Conservation (phyloP, 2,797 vertebrate genomes). For the Otus scops region DNA sequence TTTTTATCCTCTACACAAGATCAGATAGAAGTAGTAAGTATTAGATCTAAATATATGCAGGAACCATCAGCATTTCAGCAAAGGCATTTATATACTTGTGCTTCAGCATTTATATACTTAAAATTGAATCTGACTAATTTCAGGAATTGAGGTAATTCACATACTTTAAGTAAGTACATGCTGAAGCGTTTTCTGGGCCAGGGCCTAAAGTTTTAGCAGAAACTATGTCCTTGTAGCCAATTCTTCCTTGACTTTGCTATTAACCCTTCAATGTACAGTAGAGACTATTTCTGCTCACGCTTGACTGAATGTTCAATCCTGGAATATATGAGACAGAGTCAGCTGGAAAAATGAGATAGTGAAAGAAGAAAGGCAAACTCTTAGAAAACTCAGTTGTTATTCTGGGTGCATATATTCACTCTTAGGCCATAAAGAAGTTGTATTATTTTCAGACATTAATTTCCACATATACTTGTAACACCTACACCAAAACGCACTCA, state of each 20-base stretch:
- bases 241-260: not conserved
- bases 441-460: not conserved
- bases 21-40: not conserved
- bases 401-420: not conserved
- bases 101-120: not conserved
- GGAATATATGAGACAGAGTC: not conserved
- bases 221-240: not conserved
- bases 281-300: not conserved
- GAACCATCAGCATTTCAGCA: not conserved
- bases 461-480: not conserved
- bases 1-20: not conserved
- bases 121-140: not conserved
- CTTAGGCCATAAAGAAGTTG: not conserved
- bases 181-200: not conserved
- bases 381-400: not conserved
- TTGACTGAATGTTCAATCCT: not conserved
- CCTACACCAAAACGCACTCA: not conserved
- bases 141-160: constrained; percentile 14
- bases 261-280: not conserved
- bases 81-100: not conserved
- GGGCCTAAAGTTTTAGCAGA: not conserved
- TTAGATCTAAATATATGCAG: not conserved
- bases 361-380: not conserved
- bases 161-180: not conserved
- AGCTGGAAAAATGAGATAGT: not conserved